Percentiles rank a stretch among this genome's conserved stretches.
Evolutionary conservation across 2,888 invertebrate genomes (phyloP).

Genomic region (Apantesis nais): DNA sequence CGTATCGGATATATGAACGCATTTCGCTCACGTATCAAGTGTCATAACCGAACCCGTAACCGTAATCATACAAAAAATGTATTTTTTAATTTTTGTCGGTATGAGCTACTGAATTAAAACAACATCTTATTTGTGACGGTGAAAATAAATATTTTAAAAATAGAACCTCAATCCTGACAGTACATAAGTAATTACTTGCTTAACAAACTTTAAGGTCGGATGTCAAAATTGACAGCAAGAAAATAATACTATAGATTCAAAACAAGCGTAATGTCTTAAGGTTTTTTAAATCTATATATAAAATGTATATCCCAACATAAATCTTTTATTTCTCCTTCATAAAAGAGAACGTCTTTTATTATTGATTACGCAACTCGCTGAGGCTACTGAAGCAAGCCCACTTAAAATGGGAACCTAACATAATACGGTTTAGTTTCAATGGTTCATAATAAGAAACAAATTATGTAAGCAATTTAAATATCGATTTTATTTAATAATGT

Average conservation of each 20-base stretch:
- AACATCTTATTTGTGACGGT: background rate
- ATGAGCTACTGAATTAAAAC: background rate
- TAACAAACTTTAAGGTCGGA: background rate
- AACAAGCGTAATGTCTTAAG: background rate
- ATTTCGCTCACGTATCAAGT: background rate
- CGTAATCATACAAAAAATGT: background rate
- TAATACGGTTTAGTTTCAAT: constrained; percentile 23
- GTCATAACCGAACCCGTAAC: background rate
- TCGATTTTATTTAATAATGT: constrained; percentile 42
- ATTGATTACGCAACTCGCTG: constrained; percentile 46
- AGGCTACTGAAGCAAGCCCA: constrained; percentile 50
- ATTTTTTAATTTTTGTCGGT: background rate
- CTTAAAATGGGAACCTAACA: constrained; percentile 45
- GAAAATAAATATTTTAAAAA: background rate
- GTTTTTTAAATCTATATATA: background rate
- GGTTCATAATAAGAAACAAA: constrained; percentile 32
- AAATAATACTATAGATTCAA: background rate
- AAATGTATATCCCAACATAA: constrained; percentile 5
- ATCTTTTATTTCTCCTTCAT: constrained; percentile 20
- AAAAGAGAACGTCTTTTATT: constrained; percentile 34
- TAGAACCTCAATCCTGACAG: background rate
- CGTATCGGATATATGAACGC: background rate
- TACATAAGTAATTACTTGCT: background rate
- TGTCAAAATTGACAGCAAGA: background rate
- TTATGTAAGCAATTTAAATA: constrained; percentile 40